Evolutionary conservation across 2,113 vertebrate genomes (phyloP).

Genomic region (Scomber japonicus): DNA sequence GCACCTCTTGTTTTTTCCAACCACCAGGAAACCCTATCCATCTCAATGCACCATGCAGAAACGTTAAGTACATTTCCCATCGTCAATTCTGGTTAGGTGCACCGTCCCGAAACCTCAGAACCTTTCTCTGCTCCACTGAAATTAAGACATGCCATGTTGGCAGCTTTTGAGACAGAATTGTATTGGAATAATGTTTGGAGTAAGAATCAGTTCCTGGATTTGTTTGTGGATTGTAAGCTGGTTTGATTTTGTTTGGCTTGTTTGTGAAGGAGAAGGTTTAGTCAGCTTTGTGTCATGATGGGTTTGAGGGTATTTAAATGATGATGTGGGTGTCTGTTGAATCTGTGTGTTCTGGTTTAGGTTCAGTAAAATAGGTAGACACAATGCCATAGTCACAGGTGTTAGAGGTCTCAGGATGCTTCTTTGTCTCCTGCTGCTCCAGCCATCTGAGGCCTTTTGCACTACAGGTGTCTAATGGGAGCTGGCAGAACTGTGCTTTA

Average conservation of each 20-base stretch:
- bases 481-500: conserved; percentile 64
- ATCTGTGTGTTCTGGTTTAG: background rate
- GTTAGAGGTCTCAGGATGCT: conserved; percentile 20
- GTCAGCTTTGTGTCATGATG: background rate
- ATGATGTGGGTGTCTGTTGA: background rate
- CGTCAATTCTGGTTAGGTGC: conserved; percentile 55
- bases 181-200: conserved; percentile 27
- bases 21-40: conserved; percentile 54
- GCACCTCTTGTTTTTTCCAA: conserved; percentile 15
- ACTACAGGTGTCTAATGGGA: conserved; percentile 70
- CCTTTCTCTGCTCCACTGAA: conserved; percentile 27
- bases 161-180: background rate
- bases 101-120: conserved; percentile 36
- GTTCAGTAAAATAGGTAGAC: background rate
- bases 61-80: conserved; percentile 54
- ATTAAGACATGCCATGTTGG: conserved; percentile 26
- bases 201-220: background rate
- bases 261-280: background rate
- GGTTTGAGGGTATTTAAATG: background rate
- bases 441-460: conserved; percentile 12
- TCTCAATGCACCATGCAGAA: conserved; percentile 22
- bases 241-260: conserved; percentile 1
- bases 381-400: conserved; percentile 10
- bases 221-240: conserved; percentile 13
- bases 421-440: conserved; percentile 23